Base-by-base conservation (phyloP, 2,888 invertebrate species). In the Pammene aurita region DNA sequence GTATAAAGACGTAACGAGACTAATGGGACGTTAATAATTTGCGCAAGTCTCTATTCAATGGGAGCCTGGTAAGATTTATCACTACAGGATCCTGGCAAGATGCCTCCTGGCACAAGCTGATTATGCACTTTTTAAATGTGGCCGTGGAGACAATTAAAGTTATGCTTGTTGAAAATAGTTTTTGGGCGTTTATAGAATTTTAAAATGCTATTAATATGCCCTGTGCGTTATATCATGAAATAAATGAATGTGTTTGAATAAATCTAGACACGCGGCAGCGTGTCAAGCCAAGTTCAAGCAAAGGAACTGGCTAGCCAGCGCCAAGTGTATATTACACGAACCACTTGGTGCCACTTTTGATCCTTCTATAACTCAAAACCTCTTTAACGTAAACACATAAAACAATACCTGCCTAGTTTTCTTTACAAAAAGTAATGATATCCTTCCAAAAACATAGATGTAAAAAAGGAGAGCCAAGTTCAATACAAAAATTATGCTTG, bases 11-110 rank as follows among this genome's bases (percentile, higher is more conserved):
- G 84, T 86, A 88, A 77, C 80, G 80, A 78, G 85, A 86, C 88
- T 90, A 91, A 92, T 90, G 91, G 90, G 78, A 85, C 87, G 90
- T 88, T 89, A 87, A 89, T 91, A 90, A 92, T 90, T 89, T 82
- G 85, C 84, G 80, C 85, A 85, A 89, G 88, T 86, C 83, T 81
- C 88, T 85, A 89, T 90, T 91, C 83, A 91, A 87, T 87, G 86
- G 86, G 80, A 82, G 84, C 84, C 83, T 77, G 83, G 78, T 72
- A 79, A 88, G 90, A 92, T 91, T 91, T 91, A 91, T 88, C 85
- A 85, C 87, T 87, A 87, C 89, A 88, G 88, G 82, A 81, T 85
- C 80, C 88, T 91, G 92, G 92, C 91, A 91, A 88, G 85, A 86
- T 90, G 90, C 91, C 91, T 85, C 84, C 84, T 90, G 89, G 90